Base-by-base conservation (phyloP, 1,140 invertebrate genomes). In the Chymomyza costata region DNA sequence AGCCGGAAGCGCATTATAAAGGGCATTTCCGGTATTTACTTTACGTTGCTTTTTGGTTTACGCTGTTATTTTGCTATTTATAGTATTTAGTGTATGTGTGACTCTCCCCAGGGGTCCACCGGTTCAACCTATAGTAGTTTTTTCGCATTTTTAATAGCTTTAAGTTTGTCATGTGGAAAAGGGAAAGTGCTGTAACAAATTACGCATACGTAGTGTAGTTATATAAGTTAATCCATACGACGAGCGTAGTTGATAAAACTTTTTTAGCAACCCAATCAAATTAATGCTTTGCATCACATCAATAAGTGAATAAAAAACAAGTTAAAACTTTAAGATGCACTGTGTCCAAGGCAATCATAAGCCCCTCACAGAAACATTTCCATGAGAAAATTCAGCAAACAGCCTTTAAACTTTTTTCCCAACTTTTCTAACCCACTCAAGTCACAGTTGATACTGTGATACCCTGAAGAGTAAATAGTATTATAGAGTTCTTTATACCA, bases 1-100 rank as follows among this genome's bases (percentile, higher is more conserved):
- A n/a, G 71, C 71, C 71, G 71, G 71, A 78, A 78, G 71, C 71
- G 73, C 54, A 71, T 66, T 76, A 71, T 78, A 76, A 78, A 66
- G 62, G 73, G 71, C 71, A 71, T 78, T 76, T 76, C 71, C 71
- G 71, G 71, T 76, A 76, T 76, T 76, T 76, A 70, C 66, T 52
- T 71, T 55, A 38, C 54, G 43, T 45, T 43, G 16, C 35, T 31
- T 17, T 30, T n/a, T n/a, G n/a, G n/a, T n/a, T n/a, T n/a, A n/a
- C n/a, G n/a, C n/a, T n/a, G n/a, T n/a, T n/a, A n/a, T n/a, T n/a
- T n/a, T n/a, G n/a, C n/a, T n/a, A n/a, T n/a, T n/a, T n/a, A n/a
- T n/a, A n/a, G n/a, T n/a, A n/a, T n/a, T n/a, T n/a, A n/a, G n/a
- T n/a, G n/a, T n/a, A n/a, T n/a, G n/a, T n/a, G n/a, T n/a, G n/a